Conservation (phyloP, 92 coral and sea anemone species). For the Phenganax stokvisi region DNA sequence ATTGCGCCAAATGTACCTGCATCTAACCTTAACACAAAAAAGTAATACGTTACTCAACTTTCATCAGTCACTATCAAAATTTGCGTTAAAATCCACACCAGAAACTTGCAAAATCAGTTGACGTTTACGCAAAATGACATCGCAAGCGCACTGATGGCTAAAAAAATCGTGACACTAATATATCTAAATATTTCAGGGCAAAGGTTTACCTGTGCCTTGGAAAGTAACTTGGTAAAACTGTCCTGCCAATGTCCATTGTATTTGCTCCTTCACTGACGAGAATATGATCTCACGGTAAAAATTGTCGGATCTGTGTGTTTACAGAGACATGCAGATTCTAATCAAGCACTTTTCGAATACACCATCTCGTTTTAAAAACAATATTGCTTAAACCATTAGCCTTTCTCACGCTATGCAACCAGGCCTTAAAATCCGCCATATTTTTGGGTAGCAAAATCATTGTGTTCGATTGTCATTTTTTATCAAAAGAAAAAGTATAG, state of each 20-base stretch:
- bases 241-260: slow-evolving; percentile 95
- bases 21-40: slow-evolving; percentile 55
- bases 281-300: slow-evolving; percentile 65
- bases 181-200: not conserved
- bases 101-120: no score
- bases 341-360: not conserved
- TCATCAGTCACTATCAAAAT: not conserved
- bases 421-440: no score
- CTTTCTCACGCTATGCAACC: no score
- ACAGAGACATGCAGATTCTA: not conserved
- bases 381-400: no score
- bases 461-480: no score
- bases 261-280: slow-evolving; percentile 89
- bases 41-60: not conserved
- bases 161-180: not conserved
- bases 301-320: slow-evolving; percentile 52
- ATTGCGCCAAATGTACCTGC: slow-evolving; percentile 96
- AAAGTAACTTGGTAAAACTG: slow-evolving; percentile 68
- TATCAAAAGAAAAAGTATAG: no score
- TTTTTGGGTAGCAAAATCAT: no score
- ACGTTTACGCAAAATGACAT: no score
- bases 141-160: no score
- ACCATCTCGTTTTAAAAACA: not conserved
- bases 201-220: slow-evolving; percentile 63
- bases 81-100: no score